Evolutionary conservation across 2,888 invertebrate species (phyloP).

Genomic region (Thelaira solivaga): DNA sequence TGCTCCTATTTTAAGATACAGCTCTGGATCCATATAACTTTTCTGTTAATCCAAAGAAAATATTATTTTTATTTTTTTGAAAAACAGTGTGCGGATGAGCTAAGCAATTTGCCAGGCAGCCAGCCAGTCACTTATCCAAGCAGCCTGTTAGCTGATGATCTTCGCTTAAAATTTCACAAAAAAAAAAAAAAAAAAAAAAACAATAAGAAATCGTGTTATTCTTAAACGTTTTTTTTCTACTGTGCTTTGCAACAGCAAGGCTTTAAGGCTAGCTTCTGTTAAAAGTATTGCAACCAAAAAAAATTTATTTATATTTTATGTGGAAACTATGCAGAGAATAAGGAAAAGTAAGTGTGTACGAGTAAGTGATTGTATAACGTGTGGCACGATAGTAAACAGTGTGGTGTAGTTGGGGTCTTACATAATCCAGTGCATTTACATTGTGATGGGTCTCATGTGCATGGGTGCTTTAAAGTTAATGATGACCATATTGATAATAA

Average conservation of each 20-base stretch:
- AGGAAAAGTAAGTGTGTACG: not conserved
- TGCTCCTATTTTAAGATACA: too few relatives aligned
- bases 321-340: conserved; percentile 19
- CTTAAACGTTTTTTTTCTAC: conserved; percentile 7
- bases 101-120: too few relatives aligned
- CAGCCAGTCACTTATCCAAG: conserved; percentile 24
- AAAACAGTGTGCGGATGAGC: conserved; percentile 44
- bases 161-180: conserved; percentile 16
- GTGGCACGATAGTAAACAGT: conserved; percentile 24
- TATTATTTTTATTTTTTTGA: too few relatives aligned
- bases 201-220: conserved; percentile 46
- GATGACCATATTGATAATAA: conserved; percentile 10
- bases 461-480: conserved; percentile 44
- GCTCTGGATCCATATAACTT: conserved; percentile 15
- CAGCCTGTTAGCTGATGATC: conserved; percentile 27
- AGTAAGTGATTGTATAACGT: too few relatives aligned
- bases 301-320: too few relatives aligned
- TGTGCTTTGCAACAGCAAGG: conserved; percentile 39
- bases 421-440: conserved; percentile 53
- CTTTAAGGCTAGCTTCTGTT: conserved; percentile 51
- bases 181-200: conserved; percentile 17
- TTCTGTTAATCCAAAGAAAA: conserved; percentile 46
- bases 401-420: conserved; percentile 37
- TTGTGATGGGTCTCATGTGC: conserved; percentile 42
- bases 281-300: conserved; percentile 26